Evolutionary conservation across 2,888 invertebrate species (phyloP).

Genomic region (Drosophila hamatofila): DNA sequence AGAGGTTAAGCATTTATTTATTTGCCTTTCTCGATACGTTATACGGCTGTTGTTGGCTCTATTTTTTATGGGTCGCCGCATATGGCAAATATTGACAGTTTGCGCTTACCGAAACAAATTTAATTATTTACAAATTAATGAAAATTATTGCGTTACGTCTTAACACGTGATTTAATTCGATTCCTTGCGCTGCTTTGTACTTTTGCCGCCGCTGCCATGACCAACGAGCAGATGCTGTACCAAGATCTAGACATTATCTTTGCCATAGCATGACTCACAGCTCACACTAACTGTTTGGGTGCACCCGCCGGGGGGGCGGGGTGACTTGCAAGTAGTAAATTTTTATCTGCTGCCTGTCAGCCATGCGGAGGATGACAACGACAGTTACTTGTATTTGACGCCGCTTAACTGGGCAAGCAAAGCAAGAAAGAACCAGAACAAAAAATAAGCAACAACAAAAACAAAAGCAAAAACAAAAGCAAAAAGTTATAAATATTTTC

Average conservation of each 20-base stretch:
- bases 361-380: constrained; percentile 23
- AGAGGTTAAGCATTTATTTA: constrained; percentile 75
- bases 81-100: constrained; percentile 66
- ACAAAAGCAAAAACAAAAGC: not conserved
- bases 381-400: constrained; percentile 77
- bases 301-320: not conserved
- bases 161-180: constrained; percentile 62
- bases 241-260: constrained; percentile 60
- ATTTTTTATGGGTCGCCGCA: constrained; percentile 71
- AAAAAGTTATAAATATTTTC: constrained; percentile 22
- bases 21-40: constrained; percentile 20
- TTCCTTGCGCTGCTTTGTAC: constrained; percentile 37
- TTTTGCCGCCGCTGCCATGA: constrained; percentile 39
- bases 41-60: not conserved
- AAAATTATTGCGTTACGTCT: constrained; percentile 29
- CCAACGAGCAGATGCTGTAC: constrained; percentile 6
- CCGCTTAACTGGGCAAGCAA: constrained; percentile 51
- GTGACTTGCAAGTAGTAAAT: constrained; percentile 26
- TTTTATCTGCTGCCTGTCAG: constrained; percentile 57
- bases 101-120: constrained; percentile 32
- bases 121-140: constrained; percentile 48
- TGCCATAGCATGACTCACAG: constrained; percentile 63
- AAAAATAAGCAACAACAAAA: not conserved
- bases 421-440: not conserved
- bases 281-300: not conserved